Evolutionary conservation across 2,888 invertebrate species (phyloP), one percentile per base, ranked within the genome.

Genomic region (Gonocerus acuteangulatus): DNA sequence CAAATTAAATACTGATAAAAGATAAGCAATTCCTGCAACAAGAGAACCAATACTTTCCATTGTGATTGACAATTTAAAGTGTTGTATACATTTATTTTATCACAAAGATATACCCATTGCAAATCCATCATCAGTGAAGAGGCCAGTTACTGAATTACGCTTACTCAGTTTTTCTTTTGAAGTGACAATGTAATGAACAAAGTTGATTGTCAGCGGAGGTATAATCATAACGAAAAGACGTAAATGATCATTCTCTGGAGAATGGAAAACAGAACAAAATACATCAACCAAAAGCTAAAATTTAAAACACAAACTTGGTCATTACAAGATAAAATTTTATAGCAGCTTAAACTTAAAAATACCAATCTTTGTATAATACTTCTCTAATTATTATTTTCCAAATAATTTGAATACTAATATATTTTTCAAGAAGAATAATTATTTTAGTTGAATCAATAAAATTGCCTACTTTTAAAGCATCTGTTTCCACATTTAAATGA

Each of bases 111-210:
- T 77, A 72, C 96, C 99, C 83, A 99, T 90, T 2, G 95, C 89
- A 77, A 99, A 97, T 13, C 99, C 99, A 75, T 99, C 99, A 74
- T 99, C 97, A 11, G 95, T 95, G 72, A 99, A 95, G 1, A 92
- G 85, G 51, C 92, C 89, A 13, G 89, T 91, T 13, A 80, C 79
- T 76, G 87, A 89, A 72, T 89, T 89, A 72, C 92, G 93, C 73
- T 95, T 95, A 64, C 56, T 67, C 75, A 97, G 83, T 74, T 90
- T 89, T 71, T 96, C 95, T 73, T 95, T 95, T 66, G 89, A 88
- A 48, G 86, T 82, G 65, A 96, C 83, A 69, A 93, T 87, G 73
- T 96, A 87, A 71, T 99, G 95, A 19, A 97, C 85, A 76, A 89
- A 96, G 75, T 95, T 97, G 62, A 97, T 80, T 1, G 93, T 95